Evolutionary conservation across 2,888 invertebrate species (phyloP).

Genomic region (Leptopterna dolabrata): DNA sequence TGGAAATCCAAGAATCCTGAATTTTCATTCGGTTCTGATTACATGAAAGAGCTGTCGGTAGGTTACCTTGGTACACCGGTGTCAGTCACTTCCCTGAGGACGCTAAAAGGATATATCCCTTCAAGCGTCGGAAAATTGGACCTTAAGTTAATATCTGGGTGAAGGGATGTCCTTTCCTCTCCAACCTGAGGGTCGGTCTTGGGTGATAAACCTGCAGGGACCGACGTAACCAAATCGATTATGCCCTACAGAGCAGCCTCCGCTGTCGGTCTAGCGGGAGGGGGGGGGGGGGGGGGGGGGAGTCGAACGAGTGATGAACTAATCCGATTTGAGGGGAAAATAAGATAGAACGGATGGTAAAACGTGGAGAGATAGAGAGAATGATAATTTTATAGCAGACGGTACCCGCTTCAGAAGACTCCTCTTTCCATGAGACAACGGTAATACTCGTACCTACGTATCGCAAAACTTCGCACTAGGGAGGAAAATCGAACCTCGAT

Average conservation of each 20-base stretch:
- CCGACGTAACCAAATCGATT: slow-evolving; percentile 26
- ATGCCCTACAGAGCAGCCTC: background rate
- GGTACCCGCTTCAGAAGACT: background rate
- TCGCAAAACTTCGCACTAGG: background rate
- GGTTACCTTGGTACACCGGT: background rate
- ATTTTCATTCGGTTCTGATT: background rate
- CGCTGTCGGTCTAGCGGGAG: no score
- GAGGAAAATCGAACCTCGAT: no score
- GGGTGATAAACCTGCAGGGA: background rate
- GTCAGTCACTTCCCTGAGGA: background rate
- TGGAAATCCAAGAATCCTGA: background rate
- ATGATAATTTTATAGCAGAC: background rate
- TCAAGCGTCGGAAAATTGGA: background rate
- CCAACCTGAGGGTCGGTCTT: no score
- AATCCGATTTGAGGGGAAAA: slow-evolving; percentile 22
- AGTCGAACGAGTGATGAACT: background rate
- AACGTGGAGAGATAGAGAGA: background rate
- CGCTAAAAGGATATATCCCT: slow-evolving; percentile 12
- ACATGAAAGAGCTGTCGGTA: background rate
- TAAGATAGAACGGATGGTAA: slow-evolving; percentile 9
- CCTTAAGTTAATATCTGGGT: slow-evolving; percentile 3
- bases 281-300: background rate
- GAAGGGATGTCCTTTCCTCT: background rate
- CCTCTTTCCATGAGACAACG: background rate
- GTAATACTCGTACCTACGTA: background rate